Evolutionary conservation across 2,797 vertebrate genomes (phyloP).

Genomic region (Melanotaenia pygmaea): DNA sequence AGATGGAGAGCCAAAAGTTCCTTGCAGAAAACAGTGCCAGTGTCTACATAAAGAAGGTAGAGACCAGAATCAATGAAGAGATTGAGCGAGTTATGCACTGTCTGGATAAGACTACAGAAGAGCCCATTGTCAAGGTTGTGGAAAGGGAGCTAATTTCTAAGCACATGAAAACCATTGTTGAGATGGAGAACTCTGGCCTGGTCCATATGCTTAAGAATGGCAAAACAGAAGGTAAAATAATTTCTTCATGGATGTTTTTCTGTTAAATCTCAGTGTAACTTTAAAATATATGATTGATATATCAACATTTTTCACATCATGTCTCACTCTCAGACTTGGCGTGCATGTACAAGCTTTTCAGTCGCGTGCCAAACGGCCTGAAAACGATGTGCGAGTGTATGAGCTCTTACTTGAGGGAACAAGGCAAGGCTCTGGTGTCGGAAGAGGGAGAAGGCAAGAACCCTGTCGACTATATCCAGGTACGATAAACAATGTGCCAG

Average conservation of each 20-base stretch:
- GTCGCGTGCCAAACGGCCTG: conserved; percentile 95
- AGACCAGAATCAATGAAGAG: conserved; percentile 98
- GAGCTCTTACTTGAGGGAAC: conserved; percentile 96
- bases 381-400: conserved; percentile 99
- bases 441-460: conserved; percentile 99
- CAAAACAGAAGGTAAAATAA: conserved; percentile 92
- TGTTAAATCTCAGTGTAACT: background rate
- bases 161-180: conserved; percentile 99
- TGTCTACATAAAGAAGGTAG: conserved; percentile 98
- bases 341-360: conserved; percentile 99
- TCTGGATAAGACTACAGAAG: conserved; percentile 96
- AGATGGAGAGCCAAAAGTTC: conserved; percentile 99
- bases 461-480: conserved; percentile 98
- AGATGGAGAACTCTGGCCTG: conserved; percentile 99
- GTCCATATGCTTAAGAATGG: conserved; percentile 99
- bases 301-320: background rate
- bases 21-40: conserved; percentile 98
- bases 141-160: conserved; percentile 98
- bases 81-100: conserved; percentile 98
- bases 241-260: background rate
- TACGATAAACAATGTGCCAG: conserved; percentile 58
- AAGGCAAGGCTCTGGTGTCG: conserved; percentile 97
- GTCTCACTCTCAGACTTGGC: conserved; percentile 87
- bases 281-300: conserved; percentile 1
- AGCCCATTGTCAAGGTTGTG: conserved; percentile 97